Conservation (phyloP, 2,888 invertebrate species). For the Pollenia labialis region DNA sequence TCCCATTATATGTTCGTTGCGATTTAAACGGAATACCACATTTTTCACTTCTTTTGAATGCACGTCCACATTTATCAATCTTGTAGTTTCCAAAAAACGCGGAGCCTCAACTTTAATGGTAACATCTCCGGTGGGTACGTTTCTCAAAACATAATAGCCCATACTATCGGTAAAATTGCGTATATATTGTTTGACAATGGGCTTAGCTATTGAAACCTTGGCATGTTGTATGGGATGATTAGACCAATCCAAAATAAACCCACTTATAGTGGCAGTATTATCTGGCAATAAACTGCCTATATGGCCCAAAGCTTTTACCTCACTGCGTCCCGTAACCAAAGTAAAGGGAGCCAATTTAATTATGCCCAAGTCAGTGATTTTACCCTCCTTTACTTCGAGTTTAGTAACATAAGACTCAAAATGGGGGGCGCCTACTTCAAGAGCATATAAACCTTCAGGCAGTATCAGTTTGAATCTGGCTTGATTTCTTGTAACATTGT, state of each 20-base stretch:
- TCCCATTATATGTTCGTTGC: slow-evolving; percentile 89
- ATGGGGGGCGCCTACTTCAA: slow-evolving; percentile 87
- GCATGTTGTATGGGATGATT: slow-evolving; percentile 86
- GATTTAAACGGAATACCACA: slow-evolving; percentile 88
- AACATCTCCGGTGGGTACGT: slow-evolving; percentile 83
- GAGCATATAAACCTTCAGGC: slow-evolving; percentile 88
- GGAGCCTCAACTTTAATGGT: slow-evolving; percentile 86
- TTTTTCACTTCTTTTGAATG: slow-evolving; percentile 85
- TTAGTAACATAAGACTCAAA: slow-evolving; percentile 85
- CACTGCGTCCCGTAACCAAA: slow-evolving; percentile 77
- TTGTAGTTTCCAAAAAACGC: slow-evolving; percentile 86
- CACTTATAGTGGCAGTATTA: slow-evolving; percentile 79
- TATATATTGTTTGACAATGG: slow-evolving; percentile 82
- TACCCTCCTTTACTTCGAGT: slow-evolving; percentile 79
- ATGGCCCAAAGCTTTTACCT: slow-evolving; percentile 74
- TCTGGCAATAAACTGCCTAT: slow-evolving; percentile 46
- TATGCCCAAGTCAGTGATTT: slow-evolving; percentile 77
- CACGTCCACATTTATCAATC: slow-evolving; percentile 81
- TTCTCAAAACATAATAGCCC: slow-evolving; percentile 79
- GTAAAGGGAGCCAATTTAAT: slow-evolving; percentile 76
- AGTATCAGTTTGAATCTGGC: slow-evolving; percentile 90
- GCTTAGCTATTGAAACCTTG: slow-evolving; percentile 84
- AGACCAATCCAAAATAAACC: slow-evolving; percentile 86
- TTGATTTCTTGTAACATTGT: slow-evolving; percentile 88
- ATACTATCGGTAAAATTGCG: slow-evolving; percentile 80